Percentiles rank a stretch among this genome's conserved stretches.
These are phyloP conservation scores for Karalla daura DNA, from an alignment of 2,797 vertebrate genomes.

Conservation along the genomic window DNA sequence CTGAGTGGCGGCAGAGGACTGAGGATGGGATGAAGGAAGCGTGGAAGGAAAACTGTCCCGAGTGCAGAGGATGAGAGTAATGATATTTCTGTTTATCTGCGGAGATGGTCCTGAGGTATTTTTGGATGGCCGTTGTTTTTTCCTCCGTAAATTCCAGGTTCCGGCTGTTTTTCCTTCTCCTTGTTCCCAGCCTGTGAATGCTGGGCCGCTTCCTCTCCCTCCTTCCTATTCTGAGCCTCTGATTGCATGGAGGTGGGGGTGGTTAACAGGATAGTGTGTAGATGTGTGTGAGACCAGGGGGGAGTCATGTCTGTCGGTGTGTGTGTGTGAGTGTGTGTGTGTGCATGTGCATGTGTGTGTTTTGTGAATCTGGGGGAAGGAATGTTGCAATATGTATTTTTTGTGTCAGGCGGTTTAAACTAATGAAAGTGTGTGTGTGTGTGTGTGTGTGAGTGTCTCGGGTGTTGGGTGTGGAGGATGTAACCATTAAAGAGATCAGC, in stretches of 20 bases:
- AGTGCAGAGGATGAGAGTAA: slow-evolving; percentile 72
- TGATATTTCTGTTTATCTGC: slow-evolving; percentile 87
- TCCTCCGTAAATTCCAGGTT: slow-evolving; percentile 88
- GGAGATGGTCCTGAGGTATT: slow-evolving; percentile 85
- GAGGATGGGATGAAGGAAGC: slow-evolving; percentile 61
- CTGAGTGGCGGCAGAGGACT: slow-evolving; percentile 18
- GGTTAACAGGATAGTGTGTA: slow-evolving; percentile 69
- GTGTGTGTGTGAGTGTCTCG: slow-evolving; percentile 48
- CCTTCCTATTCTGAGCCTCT: slow-evolving; percentile 88
- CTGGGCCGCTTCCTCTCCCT: slow-evolving; percentile 84
- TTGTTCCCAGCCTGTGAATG: slow-evolving; percentile 88
- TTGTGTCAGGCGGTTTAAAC: slow-evolving; percentile 52
- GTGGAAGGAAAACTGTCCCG: slow-evolving; percentile 63
- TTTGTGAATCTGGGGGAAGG: slow-evolving; percentile 45
- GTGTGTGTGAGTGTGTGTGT: no score
- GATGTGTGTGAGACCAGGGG: slow-evolving; percentile 19
- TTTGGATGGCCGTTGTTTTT: slow-evolving; percentile 87
- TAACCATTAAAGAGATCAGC: slow-evolving; percentile 83
- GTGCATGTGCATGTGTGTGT: slow-evolving; percentile 35
- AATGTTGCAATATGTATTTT: slow-evolving; percentile 69
- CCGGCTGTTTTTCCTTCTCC: slow-evolving; percentile 85
- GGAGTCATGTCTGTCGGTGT: no score
- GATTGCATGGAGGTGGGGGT: slow-evolving; percentile 82
- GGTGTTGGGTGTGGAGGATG: slow-evolving; percentile 80
- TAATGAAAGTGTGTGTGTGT: slow-evolving; percentile 62